phyloP scores from a whole-genome alignment of 2,888 invertebrate species.

The Clivina fossor region DNA sequence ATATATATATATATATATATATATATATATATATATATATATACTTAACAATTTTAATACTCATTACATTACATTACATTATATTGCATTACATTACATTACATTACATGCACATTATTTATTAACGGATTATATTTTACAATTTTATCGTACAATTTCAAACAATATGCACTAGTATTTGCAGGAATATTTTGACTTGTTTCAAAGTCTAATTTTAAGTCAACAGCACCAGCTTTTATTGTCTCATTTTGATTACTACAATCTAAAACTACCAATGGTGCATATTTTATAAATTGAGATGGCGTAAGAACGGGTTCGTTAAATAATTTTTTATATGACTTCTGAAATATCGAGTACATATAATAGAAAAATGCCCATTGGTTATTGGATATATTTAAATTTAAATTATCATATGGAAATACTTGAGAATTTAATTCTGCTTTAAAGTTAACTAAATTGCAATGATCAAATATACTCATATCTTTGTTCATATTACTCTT shows the following conservation, averaged over 20 bases:
- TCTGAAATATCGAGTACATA: constrained; percentile 43
- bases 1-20: no score
- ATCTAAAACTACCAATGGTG: constrained; percentile 6
- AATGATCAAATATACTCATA: constrained; percentile 40
- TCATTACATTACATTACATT: no score
- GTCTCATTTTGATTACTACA: background rate
- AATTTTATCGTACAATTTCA: background rate
- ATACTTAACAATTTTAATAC: no score
- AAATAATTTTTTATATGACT: constrained; percentile 38
- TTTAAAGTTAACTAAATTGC: constrained; percentile 46
- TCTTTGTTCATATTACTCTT: constrained; percentile 43
- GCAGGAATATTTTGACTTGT: background rate
- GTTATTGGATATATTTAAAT: constrained; percentile 43
- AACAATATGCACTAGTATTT: background rate
- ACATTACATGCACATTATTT: background rate
- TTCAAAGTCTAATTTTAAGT: background rate
- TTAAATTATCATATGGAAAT: constrained; percentile 48
- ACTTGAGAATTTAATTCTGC: constrained; percentile 47
- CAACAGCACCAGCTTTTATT: background rate
- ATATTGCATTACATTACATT: no score
- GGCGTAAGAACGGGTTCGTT: constrained; percentile 34
- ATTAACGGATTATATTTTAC: background rate
- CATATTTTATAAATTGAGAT: constrained; percentile 17
- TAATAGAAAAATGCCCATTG: constrained; percentile 42
- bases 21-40: no score